Evolutionary conservation across 2,113 vertebrate species (phyloP).

Genomic region (Ciconia boyciana): DNA sequence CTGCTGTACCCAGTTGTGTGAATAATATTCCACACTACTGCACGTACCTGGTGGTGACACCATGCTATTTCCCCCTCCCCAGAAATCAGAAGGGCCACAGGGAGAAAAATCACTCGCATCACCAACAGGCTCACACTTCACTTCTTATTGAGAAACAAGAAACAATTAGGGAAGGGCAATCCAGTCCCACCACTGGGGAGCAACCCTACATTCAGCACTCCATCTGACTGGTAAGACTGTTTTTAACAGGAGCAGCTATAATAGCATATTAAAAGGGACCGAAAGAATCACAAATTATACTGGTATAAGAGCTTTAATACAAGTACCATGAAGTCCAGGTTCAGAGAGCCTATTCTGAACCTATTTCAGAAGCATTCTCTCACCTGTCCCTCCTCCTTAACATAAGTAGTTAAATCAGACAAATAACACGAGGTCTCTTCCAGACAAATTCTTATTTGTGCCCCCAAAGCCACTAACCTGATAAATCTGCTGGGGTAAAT

Average conservation of each 20-base stretch:
- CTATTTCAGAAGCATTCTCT: background rate
- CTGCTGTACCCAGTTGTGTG: background rate
- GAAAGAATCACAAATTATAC: background rate
- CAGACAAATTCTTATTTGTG: background rate
- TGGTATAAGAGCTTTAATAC: background rate
- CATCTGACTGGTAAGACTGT: background rate
- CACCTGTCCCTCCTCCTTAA: background rate
- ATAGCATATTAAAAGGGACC: background rate
- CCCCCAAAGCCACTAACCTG: background rate
- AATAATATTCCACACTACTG: background rate
- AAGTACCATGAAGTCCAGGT: rapidly evolving
- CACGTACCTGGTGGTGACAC: background rate
- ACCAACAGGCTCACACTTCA: background rate
- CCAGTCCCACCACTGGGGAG: background rate
- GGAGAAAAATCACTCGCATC: background rate
- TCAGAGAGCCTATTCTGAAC: background rate
- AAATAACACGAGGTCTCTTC: background rate
- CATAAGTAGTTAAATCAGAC: background rate
- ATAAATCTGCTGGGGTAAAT: background rate
- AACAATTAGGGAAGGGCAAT: background rate
- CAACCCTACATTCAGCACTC: rapidly evolving
- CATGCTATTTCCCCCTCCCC: background rate
- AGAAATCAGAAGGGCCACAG: background rate
- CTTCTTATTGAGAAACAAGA: background rate
- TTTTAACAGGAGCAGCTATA: background rate